Evolutionary conservation across 2,113 vertebrate genomes (phyloP).

Genomic region (Salvelinus alpinus): DNA sequence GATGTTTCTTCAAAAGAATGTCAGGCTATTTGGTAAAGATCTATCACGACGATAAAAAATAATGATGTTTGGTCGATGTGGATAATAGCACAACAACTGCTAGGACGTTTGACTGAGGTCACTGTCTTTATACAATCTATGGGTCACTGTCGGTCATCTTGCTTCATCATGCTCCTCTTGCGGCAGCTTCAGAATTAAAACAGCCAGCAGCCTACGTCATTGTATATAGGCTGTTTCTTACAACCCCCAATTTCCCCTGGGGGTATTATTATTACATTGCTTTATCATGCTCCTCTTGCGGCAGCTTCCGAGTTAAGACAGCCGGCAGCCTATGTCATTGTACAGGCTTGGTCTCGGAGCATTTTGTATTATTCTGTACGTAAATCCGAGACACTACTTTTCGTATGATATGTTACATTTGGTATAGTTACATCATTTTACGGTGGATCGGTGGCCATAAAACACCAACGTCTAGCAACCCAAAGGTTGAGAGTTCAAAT

Average conservation of each 20-base stretch:
- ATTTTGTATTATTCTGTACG: too few species aligned
- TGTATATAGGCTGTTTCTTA: neutral
- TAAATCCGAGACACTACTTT: too few species aligned
- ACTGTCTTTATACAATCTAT: conserved; percentile 6
- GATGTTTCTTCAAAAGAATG: conserved; percentile 11
- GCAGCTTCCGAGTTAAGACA: conserved; percentile 46
- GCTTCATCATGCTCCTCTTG: conserved; percentile 14
- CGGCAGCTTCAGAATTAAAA: conserved; percentile 46
- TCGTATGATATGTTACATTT: too few species aligned
- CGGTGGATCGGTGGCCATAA: too few species aligned
- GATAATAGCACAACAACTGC: neutral
- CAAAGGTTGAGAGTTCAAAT: too few species aligned
- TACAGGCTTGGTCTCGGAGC: neutral
- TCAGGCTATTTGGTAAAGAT: neutral
- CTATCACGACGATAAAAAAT: neutral
- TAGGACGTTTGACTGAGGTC: conserved; percentile 11
- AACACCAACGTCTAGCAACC: too few species aligned
- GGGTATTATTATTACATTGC: too few species aligned
- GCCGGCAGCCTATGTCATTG: conserved; percentile 43
- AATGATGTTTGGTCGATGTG: neutral
- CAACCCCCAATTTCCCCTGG: neutral
- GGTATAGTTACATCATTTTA: too few species aligned
- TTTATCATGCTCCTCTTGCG: neutral
- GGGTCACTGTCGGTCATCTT: conserved; percentile 38
- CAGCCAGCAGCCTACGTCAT: conserved; percentile 47